Base-by-base conservation (phyloP, 2,888 invertebrate genomes). In the Mellilla xanthometata region DNA sequence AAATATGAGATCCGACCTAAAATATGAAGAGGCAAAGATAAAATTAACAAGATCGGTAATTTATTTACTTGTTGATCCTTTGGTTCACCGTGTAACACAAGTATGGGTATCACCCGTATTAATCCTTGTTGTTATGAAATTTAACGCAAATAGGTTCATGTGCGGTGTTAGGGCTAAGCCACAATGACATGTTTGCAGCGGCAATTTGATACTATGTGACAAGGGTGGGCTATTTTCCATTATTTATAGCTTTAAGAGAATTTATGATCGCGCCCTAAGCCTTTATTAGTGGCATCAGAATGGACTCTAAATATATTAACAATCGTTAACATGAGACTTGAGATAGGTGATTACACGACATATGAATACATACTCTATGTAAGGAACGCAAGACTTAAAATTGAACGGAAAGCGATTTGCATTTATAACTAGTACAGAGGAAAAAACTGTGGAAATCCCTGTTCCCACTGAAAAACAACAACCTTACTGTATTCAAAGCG, bases 191-290 rank as follows among this genome's bases (percentile, higher is more conserved):
- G 59, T 59, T 66, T 63, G 63, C 62, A 68, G 61, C 60, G 66
- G 67, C 76, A 76, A 78, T 80, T 78, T 80, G 80, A 82, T 76
- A 81, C 72, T 63, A 53, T 59, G 65, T 75, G 81, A 81, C 83
- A 78, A 56, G 81, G 82, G 81, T 79, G 75, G 76, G 80, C 81
- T 77, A 81, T 84, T 81, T 76, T 66, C 76, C 80, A 74, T 82
- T 82, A 83, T 84, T 83, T 83, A 83, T 81, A 47, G 74, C 70
- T 59, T 60, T 57, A 49, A 41, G 60, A 66, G 68, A 74, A 82
- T 83, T 81, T 83, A 83, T 79, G 75, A 65, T 65, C 69, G 62
- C 49, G 56, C 65, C 68, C 66, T 68, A 65, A 65, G 59, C 69
- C 72, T 77, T 73, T 73, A 76, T 76, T 74, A 73, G 67, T 59